Conservation (phyloP, 2,113 vertebrate species). For the Cryptomyrus ogoouensis region DNA sequence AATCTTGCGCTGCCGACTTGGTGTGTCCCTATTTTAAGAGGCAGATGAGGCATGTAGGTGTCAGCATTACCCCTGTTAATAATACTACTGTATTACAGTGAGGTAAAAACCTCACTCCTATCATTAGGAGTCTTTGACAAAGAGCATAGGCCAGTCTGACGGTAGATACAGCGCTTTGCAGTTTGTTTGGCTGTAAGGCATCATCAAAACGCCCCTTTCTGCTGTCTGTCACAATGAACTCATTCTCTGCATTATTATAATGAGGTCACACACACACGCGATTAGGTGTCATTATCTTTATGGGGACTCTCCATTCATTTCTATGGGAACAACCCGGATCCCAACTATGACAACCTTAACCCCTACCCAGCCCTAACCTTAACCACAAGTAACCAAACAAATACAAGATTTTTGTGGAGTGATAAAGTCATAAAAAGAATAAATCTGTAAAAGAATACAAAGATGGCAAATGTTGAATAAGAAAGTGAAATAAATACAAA, state of each 20-base stretch:
- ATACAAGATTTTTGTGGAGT: too few species aligned
- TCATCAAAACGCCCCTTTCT: constrained; percentile 19
- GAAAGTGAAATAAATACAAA: too few species aligned
- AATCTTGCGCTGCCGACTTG: too few species aligned
- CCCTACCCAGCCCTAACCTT: too few species aligned
- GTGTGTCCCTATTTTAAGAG: too few species aligned
- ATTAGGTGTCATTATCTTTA: not conserved
- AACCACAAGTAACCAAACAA: too few species aligned
- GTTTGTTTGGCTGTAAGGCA: constrained; percentile 11
- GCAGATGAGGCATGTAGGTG: too few species aligned
- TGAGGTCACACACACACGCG: not conserved
- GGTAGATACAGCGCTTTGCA: not conserved
- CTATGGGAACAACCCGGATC: too few species aligned
- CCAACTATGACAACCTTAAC: too few species aligned
- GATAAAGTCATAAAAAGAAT: too few species aligned
- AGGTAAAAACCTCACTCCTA: not conserved
- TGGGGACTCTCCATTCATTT: not conserved
- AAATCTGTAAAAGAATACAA: too few species aligned
- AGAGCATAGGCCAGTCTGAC: not conserved
- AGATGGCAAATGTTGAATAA: too few species aligned
- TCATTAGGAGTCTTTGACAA: not conserved
- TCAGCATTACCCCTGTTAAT: not conserved
- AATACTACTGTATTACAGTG: not conserved
- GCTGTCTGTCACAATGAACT: constrained; percentile 33
- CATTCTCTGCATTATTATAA: constrained; percentile 33